Evolutionary conservation across 2,888 invertebrate genomes (phyloP).

Genomic region (Choristoneura rosaceana): DNA sequence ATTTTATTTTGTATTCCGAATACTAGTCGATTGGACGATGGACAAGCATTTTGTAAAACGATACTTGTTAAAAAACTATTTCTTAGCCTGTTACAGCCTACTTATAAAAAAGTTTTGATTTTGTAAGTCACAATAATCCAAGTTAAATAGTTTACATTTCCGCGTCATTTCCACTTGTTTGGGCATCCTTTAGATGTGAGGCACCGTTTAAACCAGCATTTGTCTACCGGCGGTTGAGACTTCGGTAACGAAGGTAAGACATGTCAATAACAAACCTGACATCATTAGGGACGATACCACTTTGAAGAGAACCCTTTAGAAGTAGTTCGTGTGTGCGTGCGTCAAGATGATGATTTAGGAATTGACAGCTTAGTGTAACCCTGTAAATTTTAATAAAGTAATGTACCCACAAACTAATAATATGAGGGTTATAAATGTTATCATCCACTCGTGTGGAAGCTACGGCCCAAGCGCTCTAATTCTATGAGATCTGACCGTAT

Average conservation of each 20-base stretch:
- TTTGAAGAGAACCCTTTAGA: conserved; percentile 17
- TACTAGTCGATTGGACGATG: too few species aligned
- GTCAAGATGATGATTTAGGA: conserved; percentile 12
- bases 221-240: conserved; percentile 16
- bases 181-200: conserved; percentile 23
- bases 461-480: too few species aligned
- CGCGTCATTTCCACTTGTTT: conserved; percentile 12
- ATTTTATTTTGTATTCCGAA: too few species aligned
- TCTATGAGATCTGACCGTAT: too few species aligned
- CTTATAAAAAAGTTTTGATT: too few species aligned
- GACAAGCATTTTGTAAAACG: too few species aligned
- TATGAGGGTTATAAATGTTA: too few species aligned
- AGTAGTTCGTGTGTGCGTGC: conserved; percentile 7
- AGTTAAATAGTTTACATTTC: conserved; percentile 16
- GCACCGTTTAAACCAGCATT: conserved; percentile 19
- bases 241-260: conserved; percentile 36
- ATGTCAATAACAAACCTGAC: conserved; percentile 36
- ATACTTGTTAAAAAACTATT: too few species aligned
- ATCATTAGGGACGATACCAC: conserved; percentile 30
- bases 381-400: not conserved
- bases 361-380: not conserved
- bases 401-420: too few species aligned
- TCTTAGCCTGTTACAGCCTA: too few species aligned
- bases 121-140: not conserved
- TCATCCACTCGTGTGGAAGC: too few species aligned